Evolutionary conservation across 2,113 vertebrate species (phyloP), one percentile per base, ranked within the genome.

Genomic region (Caranx ignobilis): DNA sequence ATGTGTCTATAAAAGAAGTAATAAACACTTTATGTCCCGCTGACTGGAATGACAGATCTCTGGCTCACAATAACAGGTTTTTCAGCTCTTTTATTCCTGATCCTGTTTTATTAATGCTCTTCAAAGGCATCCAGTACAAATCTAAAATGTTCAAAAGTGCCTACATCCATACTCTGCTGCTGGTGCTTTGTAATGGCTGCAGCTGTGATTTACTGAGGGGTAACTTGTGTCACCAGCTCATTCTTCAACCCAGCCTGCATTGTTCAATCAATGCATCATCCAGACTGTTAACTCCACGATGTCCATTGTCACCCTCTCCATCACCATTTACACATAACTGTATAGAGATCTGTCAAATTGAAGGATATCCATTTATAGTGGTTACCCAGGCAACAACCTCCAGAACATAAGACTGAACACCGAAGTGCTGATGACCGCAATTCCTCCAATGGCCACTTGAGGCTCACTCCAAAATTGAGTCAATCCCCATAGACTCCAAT

Each of bases 21-120:
- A 6, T 10, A n/a, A 59, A 18, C 75, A 32, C 35, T 12, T 16
- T 2, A 32, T 3, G 65, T 34, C 35, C 43, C 11, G 66, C 71
- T 67, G 65, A 62, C 61, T 61, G 72, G 62, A 63, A 59, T 55
- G 77, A 81, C 43, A 67, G 59, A 54, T 43, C n/a, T 57, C 50
- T 78, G 59, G 67, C 50, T 80, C 26, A 21, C 18, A 84, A 77
- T 10, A 74, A 54, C 18, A 41, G 21, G 47, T 35, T 54, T 11
- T 37, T n/a, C 41, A 37, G 5, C 11, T 13, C n/a, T 63, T 72
- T 54, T 31, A 57, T 59, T 37, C 52, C 18, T 72, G 41, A 10
- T 26, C 39, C 12, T 60, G 62, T 45, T 68, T 76, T 45, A 67
- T 35, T 19, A 6, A 69, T 43, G 32, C 50, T 55, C 13, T 41